Conservation (phyloP, 2,888 invertebrate species). For the Quadriops clusia region DNA sequence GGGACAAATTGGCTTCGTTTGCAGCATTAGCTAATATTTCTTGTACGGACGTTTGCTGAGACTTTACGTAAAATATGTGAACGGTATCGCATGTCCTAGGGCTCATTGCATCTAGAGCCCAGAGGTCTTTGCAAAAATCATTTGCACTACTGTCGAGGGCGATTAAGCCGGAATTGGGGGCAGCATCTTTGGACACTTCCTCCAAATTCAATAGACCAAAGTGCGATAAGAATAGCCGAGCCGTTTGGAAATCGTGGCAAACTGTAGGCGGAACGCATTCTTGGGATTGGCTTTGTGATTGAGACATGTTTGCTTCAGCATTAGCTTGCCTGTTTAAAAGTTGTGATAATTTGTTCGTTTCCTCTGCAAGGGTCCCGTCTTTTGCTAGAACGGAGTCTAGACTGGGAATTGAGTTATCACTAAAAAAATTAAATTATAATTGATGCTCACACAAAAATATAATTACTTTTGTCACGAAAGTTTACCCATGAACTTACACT, state of each 20-base stretch:
- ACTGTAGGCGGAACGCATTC: conserved; percentile 72
- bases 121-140: conserved; percentile 70
- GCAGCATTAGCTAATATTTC: conserved; percentile 72
- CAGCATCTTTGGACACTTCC: too few relatives aligned
- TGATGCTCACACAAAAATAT: conserved; percentile 10
- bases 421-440: conserved; percentile 28
- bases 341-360: conserved; percentile 55
- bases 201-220: conserved; percentile 80
- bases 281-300: conserved; percentile 41
- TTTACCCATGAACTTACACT: conserved; percentile 46
- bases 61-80: conserved; percentile 86
- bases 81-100: conserved; percentile 83
- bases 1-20: conserved; percentile 36
- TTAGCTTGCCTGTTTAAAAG: conserved; percentile 60
- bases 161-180: conserved; percentile 46
- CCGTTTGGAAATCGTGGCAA: conserved; percentile 90
- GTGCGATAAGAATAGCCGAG: conserved; percentile 87
- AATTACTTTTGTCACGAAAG: background rate
- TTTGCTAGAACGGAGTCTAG: conserved; percentile 64
- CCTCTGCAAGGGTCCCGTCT: conserved; percentile 35
- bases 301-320: conserved; percentile 27
- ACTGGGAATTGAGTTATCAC: conserved; percentile 82
- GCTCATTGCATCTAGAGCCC: conserved; percentile 74
- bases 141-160: conserved; percentile 57
- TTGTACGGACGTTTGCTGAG: conserved; percentile 63